phyloP scores from a whole-genome alignment of 2,797 vertebrate species.

The Platalea minor region DNA sequence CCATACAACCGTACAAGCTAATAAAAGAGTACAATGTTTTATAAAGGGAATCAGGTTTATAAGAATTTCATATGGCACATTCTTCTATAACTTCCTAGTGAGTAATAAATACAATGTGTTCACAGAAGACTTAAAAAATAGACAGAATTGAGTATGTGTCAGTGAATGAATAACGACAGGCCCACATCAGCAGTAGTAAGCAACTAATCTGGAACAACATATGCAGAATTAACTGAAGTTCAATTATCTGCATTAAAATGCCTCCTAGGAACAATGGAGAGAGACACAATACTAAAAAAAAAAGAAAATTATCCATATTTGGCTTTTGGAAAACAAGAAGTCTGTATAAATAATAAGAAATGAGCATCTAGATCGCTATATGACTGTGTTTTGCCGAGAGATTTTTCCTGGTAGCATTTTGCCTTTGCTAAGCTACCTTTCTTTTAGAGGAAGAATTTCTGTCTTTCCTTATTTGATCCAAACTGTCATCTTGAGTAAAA shows the following conservation, averaged over 20 bases:
- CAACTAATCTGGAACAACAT: constrained; percentile 61
- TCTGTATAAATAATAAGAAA: constrained; percentile 21
- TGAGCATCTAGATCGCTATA: background rate
- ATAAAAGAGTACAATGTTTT: background rate
- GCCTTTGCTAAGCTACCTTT: background rate
- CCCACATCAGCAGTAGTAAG: constrained; percentile 28
- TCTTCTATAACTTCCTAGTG: background rate
- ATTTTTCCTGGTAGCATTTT: background rate
- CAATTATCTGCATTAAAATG: constrained; percentile 71
- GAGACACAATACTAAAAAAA: constrained; percentile 48
- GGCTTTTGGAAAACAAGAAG: constrained; percentile 16
- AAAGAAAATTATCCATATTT: constrained; percentile 59
- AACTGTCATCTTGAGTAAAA: background rate
- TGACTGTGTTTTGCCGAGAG: background rate
- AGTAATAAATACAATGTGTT: background rate
- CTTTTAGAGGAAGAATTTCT: background rate
- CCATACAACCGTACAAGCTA: background rate
- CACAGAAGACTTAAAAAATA: background rate
- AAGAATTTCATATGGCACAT: background rate
- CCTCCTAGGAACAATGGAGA: constrained; percentile 63
- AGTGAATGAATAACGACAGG: constrained; percentile 12
- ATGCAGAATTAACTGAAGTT: constrained; percentile 70
- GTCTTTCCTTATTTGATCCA: background rate
- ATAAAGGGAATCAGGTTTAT: background rate
- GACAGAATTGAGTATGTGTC: background rate